These are phyloP conservation scores for Watsonalla cultraria DNA, from an alignment of 2,888 invertebrate species.

Conservation along the genomic window DNA sequence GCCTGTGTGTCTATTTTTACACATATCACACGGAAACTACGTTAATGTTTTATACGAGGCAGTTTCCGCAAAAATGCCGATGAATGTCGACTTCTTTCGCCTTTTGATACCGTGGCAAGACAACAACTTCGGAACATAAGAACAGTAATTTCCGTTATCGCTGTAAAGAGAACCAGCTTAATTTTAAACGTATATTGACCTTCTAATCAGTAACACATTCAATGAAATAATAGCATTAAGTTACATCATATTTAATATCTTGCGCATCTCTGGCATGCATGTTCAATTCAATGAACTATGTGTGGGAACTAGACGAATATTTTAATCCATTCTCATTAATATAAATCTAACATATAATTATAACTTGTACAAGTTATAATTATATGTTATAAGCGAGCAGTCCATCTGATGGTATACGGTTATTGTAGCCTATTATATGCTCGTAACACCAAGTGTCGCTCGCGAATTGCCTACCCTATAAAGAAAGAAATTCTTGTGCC, in stretches of 20 bases:
- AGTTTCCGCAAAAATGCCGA: conserved; percentile 22
- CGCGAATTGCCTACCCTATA: too few relatives aligned
- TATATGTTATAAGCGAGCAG: too few relatives aligned
- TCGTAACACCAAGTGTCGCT: too few relatives aligned
- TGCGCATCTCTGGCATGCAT: neutral
- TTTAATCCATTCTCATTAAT: too few relatives aligned
- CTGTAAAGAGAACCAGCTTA: conserved; percentile 1
- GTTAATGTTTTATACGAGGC: conserved; percentile 13
- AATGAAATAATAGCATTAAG: neutral
- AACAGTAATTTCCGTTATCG: neutral
- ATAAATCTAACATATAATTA: too few relatives aligned
- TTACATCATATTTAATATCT: neutral
- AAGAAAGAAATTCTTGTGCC: too few relatives aligned
- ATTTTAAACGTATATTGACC: conserved; percentile 3
- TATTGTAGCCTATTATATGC: too few relatives aligned
- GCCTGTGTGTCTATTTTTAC: too few relatives aligned
- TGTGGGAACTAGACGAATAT: too few relatives aligned
- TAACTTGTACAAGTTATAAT: too few relatives aligned
- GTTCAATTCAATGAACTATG: neutral
- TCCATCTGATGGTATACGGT: too few relatives aligned
- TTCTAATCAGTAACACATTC: conserved; percentile 1
- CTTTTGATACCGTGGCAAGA: conserved; percentile 11
- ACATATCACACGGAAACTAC: neutral
- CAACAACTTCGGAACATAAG: neutral
- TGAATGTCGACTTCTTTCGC: conserved; percentile 28